Base-by-base conservation (phyloP, 2,113 vertebrate genomes). In the Myrmophylax atrothorax region DNA sequence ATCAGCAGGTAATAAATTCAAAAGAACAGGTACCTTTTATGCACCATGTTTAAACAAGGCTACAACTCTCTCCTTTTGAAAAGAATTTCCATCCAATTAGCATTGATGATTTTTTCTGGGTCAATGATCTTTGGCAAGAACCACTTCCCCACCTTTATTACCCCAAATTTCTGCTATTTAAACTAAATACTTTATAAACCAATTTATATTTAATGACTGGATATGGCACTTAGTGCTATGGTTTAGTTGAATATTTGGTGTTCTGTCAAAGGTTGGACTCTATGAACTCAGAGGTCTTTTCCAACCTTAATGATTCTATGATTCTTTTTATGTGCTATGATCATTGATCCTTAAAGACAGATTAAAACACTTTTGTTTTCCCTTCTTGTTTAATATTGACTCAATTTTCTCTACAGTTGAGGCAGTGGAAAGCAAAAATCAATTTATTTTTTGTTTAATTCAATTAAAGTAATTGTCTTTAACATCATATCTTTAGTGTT, bases 221-320 rank as follows among this genome's bases (percentile, higher is more conserved):
- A 60, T 46, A 26, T 68, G 7, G 6, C 17, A 44, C 37, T 49
- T 35, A 24, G 3, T n/a, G 18, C 6, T 67, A 5, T 52, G 18
- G 24, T 67, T 73, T 75, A 20, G 7, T 20, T 67, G 18, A 20
- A 18, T 74, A 38, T 24, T 13, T 0, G 0, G 6, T 52, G 7
- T 50, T 67, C 19, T 11, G 7, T 53, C 49, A 46, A 75, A 67
- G 5, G 4, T 53, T 25, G 10, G 52, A 60, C 16, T 67, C 10
- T 11, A 12, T n/a, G 73, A 62, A 28, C 37, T 60, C 13, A 38
- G 15, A 60, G 10, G 8, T 9, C 19, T 60, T 68, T 29, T 53
- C 53, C 53, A 89, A 29, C 4, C 5, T 12, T 47, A 31, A 29
- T 23, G 16, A 40, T 80, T 56, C 58, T 56, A 18, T 53, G 38